These are phyloP conservation scores for Heliconius nattereri DNA, from an alignment of 1,140 invertebrate genomes.

Conservation along the genomic window DNA sequence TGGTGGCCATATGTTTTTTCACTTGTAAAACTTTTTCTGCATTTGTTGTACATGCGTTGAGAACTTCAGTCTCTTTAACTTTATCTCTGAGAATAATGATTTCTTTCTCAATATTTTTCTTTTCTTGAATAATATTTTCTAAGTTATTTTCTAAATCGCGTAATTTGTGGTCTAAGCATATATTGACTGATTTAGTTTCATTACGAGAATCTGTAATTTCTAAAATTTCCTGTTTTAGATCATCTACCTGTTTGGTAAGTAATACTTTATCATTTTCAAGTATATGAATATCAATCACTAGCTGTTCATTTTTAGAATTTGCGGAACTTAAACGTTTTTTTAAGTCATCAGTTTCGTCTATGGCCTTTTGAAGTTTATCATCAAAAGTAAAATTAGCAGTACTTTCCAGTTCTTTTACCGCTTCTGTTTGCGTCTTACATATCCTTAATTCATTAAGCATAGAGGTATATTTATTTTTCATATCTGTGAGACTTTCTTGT, in stretches of 20 bases:
- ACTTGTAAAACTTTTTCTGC: slow-evolving; percentile 45
- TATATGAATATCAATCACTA: slow-evolving; percentile 73
- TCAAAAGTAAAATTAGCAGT: slow-evolving; percentile 50
- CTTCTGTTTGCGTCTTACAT: slow-evolving; percentile 65
- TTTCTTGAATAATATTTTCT: slow-evolving; percentile 54
- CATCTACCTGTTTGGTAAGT: slow-evolving; percentile 68
- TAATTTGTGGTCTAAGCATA: slow-evolving; percentile 55
- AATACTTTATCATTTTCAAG: slow-evolving; percentile 78
- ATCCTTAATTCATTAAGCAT: slow-evolving; percentile 74
- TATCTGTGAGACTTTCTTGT: slow-evolving; percentile 65
- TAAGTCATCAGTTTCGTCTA: slow-evolving; percentile 69
- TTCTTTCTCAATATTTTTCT: slow-evolving; percentile 55
- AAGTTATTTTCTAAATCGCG: slow-evolving; percentile 55
- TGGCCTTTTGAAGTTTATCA: slow-evolving; percentile 61
- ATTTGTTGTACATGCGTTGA: slow-evolving; percentile 35
- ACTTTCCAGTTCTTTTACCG: slow-evolving; percentile 64
- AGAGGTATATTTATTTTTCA: slow-evolving; percentile 76
- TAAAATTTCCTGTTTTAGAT: slow-evolving; percentile 58
- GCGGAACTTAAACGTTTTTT: slow-evolving; percentile 61
- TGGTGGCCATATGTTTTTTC: slow-evolving; percentile 41
- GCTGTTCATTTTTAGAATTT: slow-evolving; percentile 73
- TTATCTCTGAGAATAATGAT: slow-evolving; percentile 56
- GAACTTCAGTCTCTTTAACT: slow-evolving; percentile 46
- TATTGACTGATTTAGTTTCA: slow-evolving; percentile 54
- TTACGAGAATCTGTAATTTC: slow-evolving; percentile 49